phyloP scores from a whole-genome alignment of 2,113 vertebrate genomes.

The Callipepla californica region DNA sequence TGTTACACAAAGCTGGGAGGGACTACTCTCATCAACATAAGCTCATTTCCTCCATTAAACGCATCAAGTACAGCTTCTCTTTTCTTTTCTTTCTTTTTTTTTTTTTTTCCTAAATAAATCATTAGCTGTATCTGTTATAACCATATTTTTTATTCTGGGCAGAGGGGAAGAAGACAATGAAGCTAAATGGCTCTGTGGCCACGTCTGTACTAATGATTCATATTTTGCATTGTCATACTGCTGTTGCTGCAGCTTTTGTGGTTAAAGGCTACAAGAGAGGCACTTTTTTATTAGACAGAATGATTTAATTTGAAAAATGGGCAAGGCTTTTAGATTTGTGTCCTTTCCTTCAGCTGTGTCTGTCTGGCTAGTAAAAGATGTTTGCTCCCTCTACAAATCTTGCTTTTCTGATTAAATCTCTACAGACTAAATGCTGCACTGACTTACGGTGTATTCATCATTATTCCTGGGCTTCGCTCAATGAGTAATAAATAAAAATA shows the following conservation, averaged over 20 bases:
- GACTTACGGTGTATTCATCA: not conserved
- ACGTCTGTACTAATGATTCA: not conserved
- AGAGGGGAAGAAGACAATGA: not conserved
- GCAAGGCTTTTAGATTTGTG: not conserved
- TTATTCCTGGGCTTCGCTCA: not conserved
- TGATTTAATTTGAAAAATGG: not conserved
- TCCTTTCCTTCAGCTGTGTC: not conserved
- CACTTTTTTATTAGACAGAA: not conserved
- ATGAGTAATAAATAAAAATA: conserved; percentile 48
- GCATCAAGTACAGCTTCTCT: not conserved
- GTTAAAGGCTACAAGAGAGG: not conserved
- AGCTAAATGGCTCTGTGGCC: not conserved
- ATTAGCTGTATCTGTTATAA: not conserved
- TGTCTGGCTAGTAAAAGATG: not conserved
- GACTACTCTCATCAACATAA: not conserved
- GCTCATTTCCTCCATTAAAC: not conserved
- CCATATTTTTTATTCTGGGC: not conserved
- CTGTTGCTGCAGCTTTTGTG: not conserved
- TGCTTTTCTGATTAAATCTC: conserved; percentile 21
- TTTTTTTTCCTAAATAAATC: not conserved
- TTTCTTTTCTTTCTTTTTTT: too few species aligned
- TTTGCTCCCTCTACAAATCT: not conserved
- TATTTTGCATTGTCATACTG: not conserved
- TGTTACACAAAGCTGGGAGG: not conserved
- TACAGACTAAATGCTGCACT: not conserved